Evolutionary conservation across 2,113 vertebrate genomes (phyloP).

Genomic region (Montifringilla adamsi): DNA sequence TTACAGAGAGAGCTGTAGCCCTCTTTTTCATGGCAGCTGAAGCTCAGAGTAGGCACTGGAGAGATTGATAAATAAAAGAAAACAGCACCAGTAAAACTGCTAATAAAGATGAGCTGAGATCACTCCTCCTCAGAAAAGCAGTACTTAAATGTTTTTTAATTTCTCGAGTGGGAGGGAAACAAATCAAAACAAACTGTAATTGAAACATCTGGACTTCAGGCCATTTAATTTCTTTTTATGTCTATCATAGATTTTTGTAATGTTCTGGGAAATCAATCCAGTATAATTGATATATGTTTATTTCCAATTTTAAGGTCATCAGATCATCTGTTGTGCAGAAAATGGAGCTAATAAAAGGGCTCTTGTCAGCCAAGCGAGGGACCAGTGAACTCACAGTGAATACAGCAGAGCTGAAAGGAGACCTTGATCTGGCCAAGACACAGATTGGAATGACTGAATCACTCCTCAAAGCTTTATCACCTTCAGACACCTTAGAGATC

Average conservation of each 20-base stretch:
- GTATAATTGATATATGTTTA: neutral
- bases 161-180: neutral
- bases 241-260: neutral
- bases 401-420: conserved; percentile 68
- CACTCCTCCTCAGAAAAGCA: neutral
- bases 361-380: neutral
- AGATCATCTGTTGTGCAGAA: conserved; percentile 74
- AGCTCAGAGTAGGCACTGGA: neutral
- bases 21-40: neutral
- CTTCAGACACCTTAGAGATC: conserved; percentile 78
- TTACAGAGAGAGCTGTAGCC: neutral
- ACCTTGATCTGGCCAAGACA: conserved; percentile 74
- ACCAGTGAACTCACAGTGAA: neutral
- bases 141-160: neutral
- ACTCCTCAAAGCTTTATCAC: conserved; percentile 74
- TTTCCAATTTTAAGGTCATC: conserved; percentile 74
- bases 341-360: conserved; percentile 66
- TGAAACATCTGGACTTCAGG: neutral
- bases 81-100: neutral
- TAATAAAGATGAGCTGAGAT: neutral
- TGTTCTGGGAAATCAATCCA: neutral
- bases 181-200: neutral
- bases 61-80: neutral
- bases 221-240: neutral
- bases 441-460: conserved; percentile 78